Base-by-base conservation (phyloP, 2,113 vertebrate species). In the Prinia subflava region DNA sequence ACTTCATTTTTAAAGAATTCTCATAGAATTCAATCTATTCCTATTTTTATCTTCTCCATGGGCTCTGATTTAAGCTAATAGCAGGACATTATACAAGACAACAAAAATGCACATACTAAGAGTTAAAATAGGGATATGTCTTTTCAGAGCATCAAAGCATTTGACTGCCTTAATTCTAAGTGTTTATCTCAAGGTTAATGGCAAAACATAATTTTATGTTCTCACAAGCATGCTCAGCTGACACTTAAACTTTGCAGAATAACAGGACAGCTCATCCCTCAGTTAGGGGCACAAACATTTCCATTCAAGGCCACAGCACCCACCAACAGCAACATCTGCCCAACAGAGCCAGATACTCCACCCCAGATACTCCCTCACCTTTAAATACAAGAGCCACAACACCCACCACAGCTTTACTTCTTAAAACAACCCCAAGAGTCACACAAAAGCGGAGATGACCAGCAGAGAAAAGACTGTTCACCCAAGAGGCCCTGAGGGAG, bases 371-470 rank as follows among this genome's bases (percentile, higher is more conserved):
- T 46, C 35, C 44, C 37, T 47, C 59, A 33, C 9, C 13, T 8
- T 18, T 9, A 63, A 5, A 9, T 30, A 49, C 11, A 44, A 18
- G 7, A 8, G 20, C 13, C 39, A 71, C 15, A 50, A 44, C 7
- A 3, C 0, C 0, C 33, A 41, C 15, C 31, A 62, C 84, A 82
- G 23, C 10, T 80, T 41, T 63, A 6, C 10, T 41, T 41, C 47
- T 60, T 47, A 14, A 30, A 91, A 60, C 27, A 94, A 5, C 19
- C 30, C 39, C 16, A 7, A 57, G 22, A 73, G 6, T n/a, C 55
- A 41, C 4, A 1, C n/a, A 67, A 8, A 50, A 0, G 0, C 1
- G 7, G 24, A 75, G 8, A 15, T 4, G 6, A 44, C 3, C 12
- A 75, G 13, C 9, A 71, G 80, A 56, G 13, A 17, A 44, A 64